phyloP scores from a whole-genome alignment of 1,140 invertebrate genomes.

The Phymastichus coffea region DNA sequence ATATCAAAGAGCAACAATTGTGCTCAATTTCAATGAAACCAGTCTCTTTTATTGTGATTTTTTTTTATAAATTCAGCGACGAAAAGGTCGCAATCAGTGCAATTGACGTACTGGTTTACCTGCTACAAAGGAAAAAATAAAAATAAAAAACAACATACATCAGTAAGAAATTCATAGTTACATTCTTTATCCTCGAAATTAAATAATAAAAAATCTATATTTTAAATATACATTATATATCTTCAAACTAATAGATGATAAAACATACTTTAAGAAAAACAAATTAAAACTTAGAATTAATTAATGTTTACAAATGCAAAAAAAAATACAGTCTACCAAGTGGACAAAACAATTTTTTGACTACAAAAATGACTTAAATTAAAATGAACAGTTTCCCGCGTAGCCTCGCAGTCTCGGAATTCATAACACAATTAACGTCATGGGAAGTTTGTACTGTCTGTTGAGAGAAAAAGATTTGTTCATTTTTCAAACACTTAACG shows the following conservation, averaged over 20 bases:
- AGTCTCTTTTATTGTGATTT: conserved; percentile 2
- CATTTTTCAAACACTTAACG: neutral
- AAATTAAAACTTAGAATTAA: conserved; percentile 15
- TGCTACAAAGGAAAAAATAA: conserved; percentile 10
- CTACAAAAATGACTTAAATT: conserved; percentile 14
- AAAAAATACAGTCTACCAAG: conserved; percentile 6
- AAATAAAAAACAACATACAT: neutral
- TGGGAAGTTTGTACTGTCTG: conserved; percentile 43
- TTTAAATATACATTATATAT: conserved; percentile 11
- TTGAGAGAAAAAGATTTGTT: conserved; percentile 30
- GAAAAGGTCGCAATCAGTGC: neutral
- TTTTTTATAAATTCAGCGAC: conserved; percentile 5
- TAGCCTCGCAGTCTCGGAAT: conserved; percentile 7
- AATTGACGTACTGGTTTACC: neutral
- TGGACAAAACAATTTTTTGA: neutral
- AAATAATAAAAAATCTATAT: conserved; percentile 15
- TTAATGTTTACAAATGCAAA: conserved; percentile 11
- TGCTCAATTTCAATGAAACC: neutral
- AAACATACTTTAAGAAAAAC: conserved; percentile 18
- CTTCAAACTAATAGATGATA: neutral
- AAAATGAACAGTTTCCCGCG: neutral
- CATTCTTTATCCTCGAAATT: conserved; percentile 3
- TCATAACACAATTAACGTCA: conserved; percentile 32
- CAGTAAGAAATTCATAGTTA: conserved; percentile 8
- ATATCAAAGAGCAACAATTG: neutral